Evolutionary conservation across 2,888 invertebrate species (phyloP), one percentile per base, ranked within the genome.

Genomic region (Polia nebulosa): DNA sequence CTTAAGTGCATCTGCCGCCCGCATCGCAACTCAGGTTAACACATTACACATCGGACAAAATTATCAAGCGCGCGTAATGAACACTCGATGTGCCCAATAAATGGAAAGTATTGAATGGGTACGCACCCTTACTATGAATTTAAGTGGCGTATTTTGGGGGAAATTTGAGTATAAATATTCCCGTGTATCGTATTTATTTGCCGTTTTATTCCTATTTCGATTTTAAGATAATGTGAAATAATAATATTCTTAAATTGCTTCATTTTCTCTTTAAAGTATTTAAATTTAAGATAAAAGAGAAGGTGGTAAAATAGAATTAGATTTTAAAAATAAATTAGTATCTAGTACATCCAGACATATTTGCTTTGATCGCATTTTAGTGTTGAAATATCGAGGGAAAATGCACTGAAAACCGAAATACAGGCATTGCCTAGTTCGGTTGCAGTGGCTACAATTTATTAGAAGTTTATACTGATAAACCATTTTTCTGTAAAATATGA

Each of bases 1-100:
- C 51, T 74, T 55, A 29, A 51, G 44, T 45, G 32, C 91, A 91
- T 90, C 91, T 91, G 91, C 83, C 88, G 74, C 91, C 91, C 91
- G 91, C 91, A 91, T 91, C 74, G 67, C 85, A 80, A 81, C 79
- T 82, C 71, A 60, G 25, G 47, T 59, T 65, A 71, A 66, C 55
- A 63, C 59, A 69, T 65, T 55, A 59, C 55, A 76, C 51, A 52
- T 58, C 41, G 53, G 39, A 66, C 63, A 75, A 61, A 79, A 61
- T 80, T 69, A 80, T 71, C 57, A 61, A 61, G 65, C 34, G 62
- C 62, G 27, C 65, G 63, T 64, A 84, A 87, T 85, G 82, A 80
- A 80, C 82, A 81, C 82, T 82, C 81, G 80, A 86, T 84, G 80
- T 83, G 76, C 80, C 72, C 80, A 83, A 85, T 87, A 84, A 87